Evolutionary conservation across 2,888 invertebrate species (phyloP).

Genomic region (Ellobium chinense): DNA sequence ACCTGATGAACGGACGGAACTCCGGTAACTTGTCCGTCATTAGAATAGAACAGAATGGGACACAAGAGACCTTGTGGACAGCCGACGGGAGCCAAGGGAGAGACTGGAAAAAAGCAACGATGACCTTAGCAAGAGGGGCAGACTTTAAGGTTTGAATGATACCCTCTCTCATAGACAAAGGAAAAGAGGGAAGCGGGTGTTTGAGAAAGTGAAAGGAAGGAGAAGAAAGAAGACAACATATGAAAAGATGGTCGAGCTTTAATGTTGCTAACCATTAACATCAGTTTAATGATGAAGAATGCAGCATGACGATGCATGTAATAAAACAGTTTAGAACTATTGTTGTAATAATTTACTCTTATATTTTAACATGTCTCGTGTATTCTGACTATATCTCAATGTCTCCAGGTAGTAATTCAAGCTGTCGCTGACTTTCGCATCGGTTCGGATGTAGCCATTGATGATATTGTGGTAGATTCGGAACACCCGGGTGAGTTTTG

Average conservation of each 20-base stretch:
- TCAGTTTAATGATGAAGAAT: too few relatives aligned
- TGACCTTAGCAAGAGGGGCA: not conserved
- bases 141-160: not conserved
- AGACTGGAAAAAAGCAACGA: not conserved
- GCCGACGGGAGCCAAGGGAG: not conserved
- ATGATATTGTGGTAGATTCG: not conserved
- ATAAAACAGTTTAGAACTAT: too few relatives aligned
- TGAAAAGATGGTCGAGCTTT: too few relatives aligned
- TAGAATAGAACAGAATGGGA: not conserved
- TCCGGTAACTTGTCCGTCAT: not conserved
- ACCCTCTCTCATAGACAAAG: too few relatives aligned
- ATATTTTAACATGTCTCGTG: too few relatives aligned
- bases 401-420: not conserved
- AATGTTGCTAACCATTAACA: too few relatives aligned
- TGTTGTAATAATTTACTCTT: too few relatives aligned
- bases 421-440: not conserved
- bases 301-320: too few relatives aligned
- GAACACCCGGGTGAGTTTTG: not conserved
- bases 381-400: too few relatives aligned
- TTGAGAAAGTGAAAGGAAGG: too few relatives aligned
- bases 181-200: too few relatives aligned
- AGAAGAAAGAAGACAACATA: too few relatives aligned
- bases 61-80: not conserved
- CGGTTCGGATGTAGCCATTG: not conserved
- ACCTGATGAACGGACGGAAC: not conserved